Evolutionary conservation across 2,113 vertebrate species (phyloP).

Genomic region (Channa argus): DNA sequence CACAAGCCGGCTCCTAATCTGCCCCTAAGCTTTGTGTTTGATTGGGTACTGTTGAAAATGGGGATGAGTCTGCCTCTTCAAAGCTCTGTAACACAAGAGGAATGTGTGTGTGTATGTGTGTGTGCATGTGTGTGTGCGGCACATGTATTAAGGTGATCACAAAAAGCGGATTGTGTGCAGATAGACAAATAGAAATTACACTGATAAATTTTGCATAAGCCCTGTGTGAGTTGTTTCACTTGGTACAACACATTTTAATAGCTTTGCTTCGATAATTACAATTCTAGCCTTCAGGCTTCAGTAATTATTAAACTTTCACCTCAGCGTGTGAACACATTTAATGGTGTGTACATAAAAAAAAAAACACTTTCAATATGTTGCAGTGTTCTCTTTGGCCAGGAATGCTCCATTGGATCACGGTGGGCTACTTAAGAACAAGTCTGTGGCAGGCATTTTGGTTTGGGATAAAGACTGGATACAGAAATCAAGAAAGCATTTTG

Average conservation of each 20-base stretch:
- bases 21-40: constrained; percentile 74
- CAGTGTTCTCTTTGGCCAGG: constrained; percentile 25
- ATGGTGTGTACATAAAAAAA: constrained; percentile 12
- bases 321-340: neutral
- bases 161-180: constrained; percentile 69
- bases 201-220: constrained; percentile 40
- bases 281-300: constrained; percentile 5
- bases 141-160: constrained; percentile 59
- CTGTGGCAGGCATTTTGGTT: constrained; percentile 21
- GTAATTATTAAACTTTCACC: constrained; percentile 11
- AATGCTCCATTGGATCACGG: constrained; percentile 7
- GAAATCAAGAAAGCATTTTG: constrained; percentile 21
- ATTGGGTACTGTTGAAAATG: constrained; percentile 83
- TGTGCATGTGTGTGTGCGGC: constrained; percentile 32
- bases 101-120: constrained; percentile 52
- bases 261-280: constrained; percentile 15
- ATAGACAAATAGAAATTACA: constrained; percentile 67
- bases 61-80: constrained; percentile 79
- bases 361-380: constrained; percentile 1
- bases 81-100: constrained; percentile 76
- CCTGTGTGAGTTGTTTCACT: constrained; percentile 29
- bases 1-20: constrained; percentile 73
- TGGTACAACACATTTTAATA: constrained; percentile 31
- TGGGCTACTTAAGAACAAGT: constrained; percentile 21
- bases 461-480: constrained; percentile 29